These are phyloP conservation scores for Drosophila murphyi DNA, from an alignment of 1,140 invertebrate genomes.

Conservation along the genomic window DNA sequence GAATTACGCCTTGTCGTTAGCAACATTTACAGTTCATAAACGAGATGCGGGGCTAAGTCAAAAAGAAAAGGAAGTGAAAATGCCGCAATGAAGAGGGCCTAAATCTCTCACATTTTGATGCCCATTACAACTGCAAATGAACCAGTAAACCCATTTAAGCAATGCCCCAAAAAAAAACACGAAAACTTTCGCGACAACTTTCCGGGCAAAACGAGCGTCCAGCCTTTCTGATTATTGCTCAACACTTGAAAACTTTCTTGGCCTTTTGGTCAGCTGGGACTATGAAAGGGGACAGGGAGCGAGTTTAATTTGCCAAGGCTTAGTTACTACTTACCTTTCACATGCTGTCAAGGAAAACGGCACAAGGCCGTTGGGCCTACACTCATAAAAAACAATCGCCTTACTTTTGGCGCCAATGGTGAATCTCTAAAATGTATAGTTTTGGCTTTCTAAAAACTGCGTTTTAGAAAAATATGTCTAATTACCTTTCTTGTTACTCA, in stretches of 20 bases:
- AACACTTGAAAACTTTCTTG: conserved; percentile 76
- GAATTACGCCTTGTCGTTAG: conserved; percentile 61
- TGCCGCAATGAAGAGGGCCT: conserved; percentile 22
- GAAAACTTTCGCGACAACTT: conserved; percentile 61
- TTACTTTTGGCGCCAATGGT: no score
- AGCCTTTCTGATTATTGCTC: conserved; percentile 78
- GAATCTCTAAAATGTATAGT: no score
- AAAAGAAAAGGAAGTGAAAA: conserved; percentile 39
- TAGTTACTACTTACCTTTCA: conserved; percentile 48
- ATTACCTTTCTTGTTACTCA: no score
- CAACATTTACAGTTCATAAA: conserved; percentile 73
- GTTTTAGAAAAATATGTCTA: no score
- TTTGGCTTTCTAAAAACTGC: no score
- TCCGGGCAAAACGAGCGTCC: conserved; percentile 39
- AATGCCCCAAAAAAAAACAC: conserved; percentile 62
- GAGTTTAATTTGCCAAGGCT: conserved; percentile 54
- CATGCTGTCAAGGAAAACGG: conserved; percentile 14
- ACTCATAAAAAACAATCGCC: no score
- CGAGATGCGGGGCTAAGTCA: conserved; percentile 10
- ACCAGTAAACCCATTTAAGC: conserved; percentile 79
- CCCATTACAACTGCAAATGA: conserved; percentile 80
- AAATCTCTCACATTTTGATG: conserved; percentile 72
- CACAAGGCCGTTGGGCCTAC: conserved; percentile 5
- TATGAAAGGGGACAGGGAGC: background rate
- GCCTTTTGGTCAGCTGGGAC: background rate